Conservation (phyloP, 2,888 invertebrate genomes). For the Dorcus hopei region DNA sequence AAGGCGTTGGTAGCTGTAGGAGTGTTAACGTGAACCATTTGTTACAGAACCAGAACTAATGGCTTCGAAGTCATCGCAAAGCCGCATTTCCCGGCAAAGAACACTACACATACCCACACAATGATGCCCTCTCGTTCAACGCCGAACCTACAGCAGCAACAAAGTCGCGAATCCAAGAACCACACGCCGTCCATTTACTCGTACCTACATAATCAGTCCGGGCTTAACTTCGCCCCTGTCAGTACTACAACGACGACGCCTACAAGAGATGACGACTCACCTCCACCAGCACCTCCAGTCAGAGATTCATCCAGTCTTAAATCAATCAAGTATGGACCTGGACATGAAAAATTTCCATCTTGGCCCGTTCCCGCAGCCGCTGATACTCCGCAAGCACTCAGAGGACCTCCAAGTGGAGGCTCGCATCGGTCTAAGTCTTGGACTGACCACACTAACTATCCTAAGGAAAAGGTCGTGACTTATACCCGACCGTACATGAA, state of each 20-base stretch:
- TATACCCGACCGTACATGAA: slow-evolving; percentile 65
- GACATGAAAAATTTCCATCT: slow-evolving; percentile 72
- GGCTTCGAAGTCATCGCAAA: slow-evolving; percentile 33
- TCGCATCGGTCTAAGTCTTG: slow-evolving; percentile 67
- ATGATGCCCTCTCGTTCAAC: slow-evolving; percentile 53
- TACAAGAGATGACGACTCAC: slow-evolving; percentile 52
- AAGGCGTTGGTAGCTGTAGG: not conserved
- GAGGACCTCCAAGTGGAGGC: slow-evolving; percentile 51
- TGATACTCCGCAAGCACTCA: slow-evolving; percentile 51
- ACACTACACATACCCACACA: slow-evolving; percentile 25
- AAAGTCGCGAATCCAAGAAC: slow-evolving; percentile 33
- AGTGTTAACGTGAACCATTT: slow-evolving; percentile 6
- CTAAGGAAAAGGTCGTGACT: slow-evolving; percentile 62
- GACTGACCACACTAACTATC: slow-evolving; percentile 69
- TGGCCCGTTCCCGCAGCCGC: slow-evolving; percentile 67
- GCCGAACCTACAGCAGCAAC: slow-evolving; percentile 46
- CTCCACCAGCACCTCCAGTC: slow-evolving; percentile 60
- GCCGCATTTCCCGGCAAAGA: slow-evolving; percentile 28
- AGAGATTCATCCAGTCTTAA: slow-evolving; percentile 67
- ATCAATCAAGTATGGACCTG: slow-evolving; percentile 64
- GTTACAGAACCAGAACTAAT: slow-evolving; percentile 38
- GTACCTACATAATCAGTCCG: slow-evolving; percentile 42
- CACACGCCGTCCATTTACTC: slow-evolving; percentile 34
- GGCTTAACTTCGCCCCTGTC: slow-evolving; percentile 31
- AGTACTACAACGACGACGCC: slow-evolving; percentile 31